Conservation (phyloP, 1,140 invertebrate species). For the Muscidifurax raptorellus region DNA sequence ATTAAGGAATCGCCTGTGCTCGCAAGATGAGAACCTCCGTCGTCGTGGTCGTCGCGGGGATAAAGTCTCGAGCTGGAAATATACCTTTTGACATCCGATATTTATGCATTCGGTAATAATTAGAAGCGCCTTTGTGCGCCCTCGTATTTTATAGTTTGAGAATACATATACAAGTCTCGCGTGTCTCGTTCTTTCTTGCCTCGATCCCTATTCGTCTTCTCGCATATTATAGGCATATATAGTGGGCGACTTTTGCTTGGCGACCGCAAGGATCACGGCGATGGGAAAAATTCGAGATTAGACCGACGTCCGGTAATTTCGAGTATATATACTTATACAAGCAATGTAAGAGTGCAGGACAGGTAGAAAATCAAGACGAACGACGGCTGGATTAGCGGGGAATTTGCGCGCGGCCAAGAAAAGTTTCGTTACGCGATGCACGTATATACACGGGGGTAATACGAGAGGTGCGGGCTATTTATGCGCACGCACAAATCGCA, state of each 20-base stretch:
- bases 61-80: slow-evolving; percentile 45
- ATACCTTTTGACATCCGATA: slow-evolving; percentile 36
- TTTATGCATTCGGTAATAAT: slow-evolving; percentile 50
- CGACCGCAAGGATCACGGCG: not conserved
- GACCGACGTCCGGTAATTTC: slow-evolving; percentile 3
- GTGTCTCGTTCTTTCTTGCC: not conserved
- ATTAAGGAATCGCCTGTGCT: slow-evolving; percentile 65
- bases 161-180: slow-evolving; percentile 26
- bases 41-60: slow-evolving; percentile 35
- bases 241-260: not conserved
- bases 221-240: not conserved
- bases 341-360: slow-evolving; percentile 41
- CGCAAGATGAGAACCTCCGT: slow-evolving; percentile 46
- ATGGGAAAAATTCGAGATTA: slow-evolving; percentile 43
- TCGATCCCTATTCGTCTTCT: not conserved
- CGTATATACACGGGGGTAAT: not conserved
- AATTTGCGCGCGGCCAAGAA: slow-evolving; percentile 1
- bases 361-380: slow-evolving; percentile 27
- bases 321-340: slow-evolving; percentile 33
- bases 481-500: slow-evolving; percentile 37
- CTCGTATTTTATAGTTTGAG: slow-evolving; percentile 36
- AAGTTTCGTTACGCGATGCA: not conserved
- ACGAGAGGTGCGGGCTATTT: slow-evolving; percentile 46
- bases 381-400: slow-evolving; percentile 20
- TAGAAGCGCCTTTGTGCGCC: slow-evolving; percentile 37